Percentiles rank a stretch among this genome's conserved stretches.
Conservation (phyloP, 2,888 invertebrate species). For the Zootermopsis nevadensis region DNA sequence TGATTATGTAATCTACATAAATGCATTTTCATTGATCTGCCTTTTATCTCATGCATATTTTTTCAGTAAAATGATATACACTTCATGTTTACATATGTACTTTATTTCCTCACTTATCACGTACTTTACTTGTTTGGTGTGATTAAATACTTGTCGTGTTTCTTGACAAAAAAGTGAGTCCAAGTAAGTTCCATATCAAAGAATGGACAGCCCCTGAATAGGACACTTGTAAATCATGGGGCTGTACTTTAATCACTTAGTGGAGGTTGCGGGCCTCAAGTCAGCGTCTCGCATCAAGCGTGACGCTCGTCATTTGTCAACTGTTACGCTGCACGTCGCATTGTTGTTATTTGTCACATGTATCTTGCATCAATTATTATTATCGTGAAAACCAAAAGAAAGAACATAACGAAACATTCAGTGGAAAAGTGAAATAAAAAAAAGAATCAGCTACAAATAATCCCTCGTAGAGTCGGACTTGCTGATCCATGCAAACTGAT, state of each 20-base stretch:
- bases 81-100: too few species aligned
- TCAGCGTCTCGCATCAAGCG: conserved; percentile 5
- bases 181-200: not conserved
- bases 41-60: too few species aligned
- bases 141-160: too few species aligned
- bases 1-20: too few species aligned
- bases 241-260: not conserved
- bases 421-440: conserved; percentile 5
- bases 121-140: too few species aligned
- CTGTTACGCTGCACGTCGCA: conserved; percentile 36
- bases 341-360: conserved; percentile 40
- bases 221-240: not conserved
- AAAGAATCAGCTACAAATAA: conserved; percentile 29
- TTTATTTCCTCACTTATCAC: too few species aligned
- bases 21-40: too few species aligned
- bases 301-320: conserved; percentile 49
- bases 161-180: too few species aligned
- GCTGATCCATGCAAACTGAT: conserved; percentile 32
- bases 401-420: not conserved
- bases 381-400: conserved; percentile 28
- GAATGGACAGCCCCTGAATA: not conserved
- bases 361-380: conserved; percentile 40
- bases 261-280: not conserved
- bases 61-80: too few species aligned
- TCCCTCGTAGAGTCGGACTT: not conserved